phyloP scores from a whole-genome alignment of 2,797 vertebrate genomes.

The Acanthiza pusilla region DNA sequence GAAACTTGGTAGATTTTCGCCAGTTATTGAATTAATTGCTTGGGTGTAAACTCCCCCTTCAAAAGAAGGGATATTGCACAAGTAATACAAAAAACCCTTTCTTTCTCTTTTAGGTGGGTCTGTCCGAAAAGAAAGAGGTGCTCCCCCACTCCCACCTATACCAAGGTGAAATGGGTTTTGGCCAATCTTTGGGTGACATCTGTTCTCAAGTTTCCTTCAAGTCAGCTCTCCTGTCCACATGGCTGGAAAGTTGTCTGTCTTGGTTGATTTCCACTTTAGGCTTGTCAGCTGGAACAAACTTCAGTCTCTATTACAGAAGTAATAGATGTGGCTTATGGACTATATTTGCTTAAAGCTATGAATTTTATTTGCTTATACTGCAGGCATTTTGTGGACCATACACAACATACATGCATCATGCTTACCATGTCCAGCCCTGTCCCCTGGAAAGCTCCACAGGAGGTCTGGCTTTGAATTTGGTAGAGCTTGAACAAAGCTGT shows the following conservation, averaged over 20 bases:
- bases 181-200: neutral
- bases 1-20: neutral
- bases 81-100: neutral
- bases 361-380: constrained; percentile 57
- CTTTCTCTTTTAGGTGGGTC: constrained; percentile 72
- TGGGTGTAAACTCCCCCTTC: neutral
- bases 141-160: constrained; percentile 80
- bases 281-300: constrained; percentile 21
- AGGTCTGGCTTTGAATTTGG: constrained; percentile 26
- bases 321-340: constrained; percentile 43
- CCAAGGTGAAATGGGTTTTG: constrained; percentile 77
- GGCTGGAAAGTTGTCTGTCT: constrained; percentile 21
- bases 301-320: constrained; percentile 26
- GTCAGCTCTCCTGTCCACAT: constrained; percentile 47
- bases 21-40: neutral
- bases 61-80: neutral
- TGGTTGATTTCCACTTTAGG: constrained; percentile 43
- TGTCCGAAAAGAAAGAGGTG: constrained; percentile 80
- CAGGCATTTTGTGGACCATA: constrained; percentile 7
- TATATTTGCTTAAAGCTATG: constrained; percentile 38
- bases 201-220: constrained; percentile 10
- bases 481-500: constrained; percentile 7
- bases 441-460: neutral
- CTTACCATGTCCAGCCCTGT: neutral
- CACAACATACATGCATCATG: neutral